Base-by-base conservation (phyloP, 2,888 invertebrate species). In the Philhelius pedissequus region DNA sequence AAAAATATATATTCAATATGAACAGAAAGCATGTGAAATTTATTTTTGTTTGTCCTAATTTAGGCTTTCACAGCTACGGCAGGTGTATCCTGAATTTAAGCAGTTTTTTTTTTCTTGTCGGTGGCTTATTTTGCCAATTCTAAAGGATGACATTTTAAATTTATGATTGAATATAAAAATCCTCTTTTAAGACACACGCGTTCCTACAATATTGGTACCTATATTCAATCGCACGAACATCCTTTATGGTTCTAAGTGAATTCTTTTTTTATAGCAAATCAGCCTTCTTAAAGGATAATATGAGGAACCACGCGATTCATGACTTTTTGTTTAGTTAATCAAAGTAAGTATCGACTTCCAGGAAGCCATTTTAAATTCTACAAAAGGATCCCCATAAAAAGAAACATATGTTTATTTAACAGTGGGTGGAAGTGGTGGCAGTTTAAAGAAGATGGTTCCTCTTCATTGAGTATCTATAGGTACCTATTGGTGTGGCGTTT, bases 121-220 rank as follows among this genome's bases (percentile, higher is more conserved):
- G 32, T 48, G 8, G 66, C 43, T 45, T 66, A 45, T 22, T 56
- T 27, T 45, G 27, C 66, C 50, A 48, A 66, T 60, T 70, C 64
- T 18, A 22, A 58, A 58, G 58, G 70, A 79, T 78, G 64, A 70
- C 56, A 70, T 79, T 79, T 79, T 79, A 62, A 83, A 75, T 79
- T 79, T 79, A 66, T 79, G 83, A 83, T 83, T 83, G 83, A 83
- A 83, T 79, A 83, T 83, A 79, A 64, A 79, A 79, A 79, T 83
- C 74, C 40, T 27, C 38, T 27, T 60, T 25, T 22, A 48, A n/a
- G 25, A 25, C 22, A 48, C 48, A 45, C 43, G 7, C 22, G 22
- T n/a, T n/a, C n/a, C n/a, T n/a, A n/a, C n/a, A n/a, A 48, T 3
- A n/a, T 5, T 4, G 5, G 45, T 48, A 13, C 1, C 1, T 13